A percentile compares a stretch with the other conserved stretches of the same genome.
phyloP scores from a whole-genome alignment of 1,140 invertebrate species.

The Drosophila jambulina region DNA sequence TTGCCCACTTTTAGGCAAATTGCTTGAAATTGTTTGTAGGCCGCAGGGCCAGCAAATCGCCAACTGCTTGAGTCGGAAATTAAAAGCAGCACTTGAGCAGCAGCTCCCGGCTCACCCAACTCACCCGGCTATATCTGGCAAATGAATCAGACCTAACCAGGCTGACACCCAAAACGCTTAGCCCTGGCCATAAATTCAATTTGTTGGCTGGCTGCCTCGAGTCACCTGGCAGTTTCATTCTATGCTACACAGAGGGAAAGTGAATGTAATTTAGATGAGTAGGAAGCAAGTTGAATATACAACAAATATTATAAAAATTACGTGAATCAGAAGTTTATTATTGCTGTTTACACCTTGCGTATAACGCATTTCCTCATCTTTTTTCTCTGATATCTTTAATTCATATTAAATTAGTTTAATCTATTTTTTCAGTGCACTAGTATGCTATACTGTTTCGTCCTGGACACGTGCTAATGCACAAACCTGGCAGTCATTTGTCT shows the following conservation, averaged over 20 bases:
- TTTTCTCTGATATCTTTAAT: no score
- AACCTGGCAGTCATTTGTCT: conserved; percentile 78
- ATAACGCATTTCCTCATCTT: no score
- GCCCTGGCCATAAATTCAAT: conserved; percentile 78
- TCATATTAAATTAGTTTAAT: no score
- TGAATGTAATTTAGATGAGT: neutral
- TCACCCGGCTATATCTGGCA: conserved; percentile 60
- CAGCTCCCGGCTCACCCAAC: conserved; percentile 14
- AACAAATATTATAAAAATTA: neutral
- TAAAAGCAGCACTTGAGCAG: conserved; percentile 77
- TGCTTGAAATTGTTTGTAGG: conserved; percentile 55
- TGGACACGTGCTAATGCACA: conserved; percentile 68
- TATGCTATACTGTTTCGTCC: conserved; percentile 9
- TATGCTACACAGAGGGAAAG: conserved; percentile 5
- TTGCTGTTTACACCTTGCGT: no score
- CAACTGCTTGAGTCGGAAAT: conserved; percentile 75
- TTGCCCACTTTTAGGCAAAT: conserved; percentile 81
- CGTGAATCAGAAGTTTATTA: neutral
- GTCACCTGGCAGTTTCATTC: conserved; percentile 36
- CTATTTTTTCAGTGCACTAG: conserved; percentile 1
- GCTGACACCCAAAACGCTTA: conserved; percentile 53
- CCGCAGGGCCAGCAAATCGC: conserved; percentile 50
- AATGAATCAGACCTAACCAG: conserved; percentile 72
- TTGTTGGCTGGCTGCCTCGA: conserved; percentile 65
- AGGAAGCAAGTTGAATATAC: neutral